phyloP scores from a whole-genome alignment of 2,888 invertebrate species.

The Andrena trimmerana region DNA sequence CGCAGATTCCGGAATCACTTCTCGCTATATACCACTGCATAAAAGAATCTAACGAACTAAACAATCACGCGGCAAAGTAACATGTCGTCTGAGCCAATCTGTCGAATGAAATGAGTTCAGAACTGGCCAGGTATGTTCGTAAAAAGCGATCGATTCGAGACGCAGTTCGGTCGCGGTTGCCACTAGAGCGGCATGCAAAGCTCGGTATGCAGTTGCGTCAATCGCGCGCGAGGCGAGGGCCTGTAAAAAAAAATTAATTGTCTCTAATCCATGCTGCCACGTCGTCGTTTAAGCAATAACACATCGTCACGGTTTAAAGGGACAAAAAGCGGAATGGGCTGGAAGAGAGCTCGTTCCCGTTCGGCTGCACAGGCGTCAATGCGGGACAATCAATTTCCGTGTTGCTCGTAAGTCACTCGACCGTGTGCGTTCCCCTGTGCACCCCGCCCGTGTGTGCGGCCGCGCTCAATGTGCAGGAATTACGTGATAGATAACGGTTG shows the following conservation, averaged over 20 bases:
- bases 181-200: neutral
- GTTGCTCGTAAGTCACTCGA: conserved; percentile 46
- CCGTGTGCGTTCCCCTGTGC: neutral
- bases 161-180: neutral
- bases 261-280: conserved; percentile 36
- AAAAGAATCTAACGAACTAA: too few species aligned
- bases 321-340: conserved; percentile 19
- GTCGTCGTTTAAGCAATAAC: conserved; percentile 21
- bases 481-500: conserved; percentile 70
- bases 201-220: conserved; percentile 20
- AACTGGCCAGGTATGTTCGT: neutral
- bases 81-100: too few species aligned
- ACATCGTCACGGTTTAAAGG: conserved; percentile 10
- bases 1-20: too few species aligned
- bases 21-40: too few species aligned
- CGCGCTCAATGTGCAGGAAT: conserved; percentile 52
- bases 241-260: conserved; percentile 32
- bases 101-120: too few species aligned
- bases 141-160: conserved; percentile 4
- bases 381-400: conserved; percentile 62
- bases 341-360: conserved; percentile 18
- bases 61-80: too few species aligned
- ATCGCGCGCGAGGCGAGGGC: neutral
- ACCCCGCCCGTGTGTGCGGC: conserved; percentile 3
- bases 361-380: conserved; percentile 48